phyloP scores from a whole-genome alignment of 2,888 invertebrate genomes.

The Andrena hattorfiana region DNA sequence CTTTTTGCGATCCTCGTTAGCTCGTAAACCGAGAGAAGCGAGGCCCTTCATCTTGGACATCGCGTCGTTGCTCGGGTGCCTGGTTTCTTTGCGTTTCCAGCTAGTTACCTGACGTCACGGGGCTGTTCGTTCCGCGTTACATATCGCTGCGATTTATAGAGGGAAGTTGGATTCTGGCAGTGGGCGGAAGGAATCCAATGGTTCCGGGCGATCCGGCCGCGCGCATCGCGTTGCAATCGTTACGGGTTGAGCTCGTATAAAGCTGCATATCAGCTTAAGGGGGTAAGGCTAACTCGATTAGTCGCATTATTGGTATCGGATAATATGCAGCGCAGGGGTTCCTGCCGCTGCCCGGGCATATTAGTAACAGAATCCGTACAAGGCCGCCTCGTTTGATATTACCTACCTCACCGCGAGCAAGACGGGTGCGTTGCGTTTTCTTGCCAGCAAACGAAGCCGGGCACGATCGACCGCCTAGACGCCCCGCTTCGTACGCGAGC shows the following conservation, averaged over 20 bases:
- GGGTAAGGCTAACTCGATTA: conserved; percentile 83
- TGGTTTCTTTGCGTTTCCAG: conserved; percentile 35
- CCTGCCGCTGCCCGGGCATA: conserved; percentile 78
- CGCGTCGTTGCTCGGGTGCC: neutral
- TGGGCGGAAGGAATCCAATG: neutral
- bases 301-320: conserved; percentile 85
- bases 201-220: conserved; percentile 12
- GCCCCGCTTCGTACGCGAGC: neutral
- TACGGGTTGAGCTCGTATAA: conserved; percentile 79
- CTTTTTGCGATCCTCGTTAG: conserved; percentile 61
- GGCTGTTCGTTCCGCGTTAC: conserved; percentile 23
- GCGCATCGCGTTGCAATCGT: conserved; percentile 62
- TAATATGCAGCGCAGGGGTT: conserved; percentile 85
- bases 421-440: conserved; percentile 51
- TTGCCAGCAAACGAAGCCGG: conserved; percentile 29
- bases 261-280: conserved; percentile 84
- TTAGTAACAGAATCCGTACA: conserved; percentile 85
- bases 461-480: conserved; percentile 30
- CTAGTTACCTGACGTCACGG: conserved; percentile 56
- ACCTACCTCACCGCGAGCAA: conserved; percentile 75
- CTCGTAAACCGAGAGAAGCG: conserved; percentile 55
- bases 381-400: conserved; percentile 84
- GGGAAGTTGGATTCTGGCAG: conserved; percentile 10
- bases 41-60: neutral
- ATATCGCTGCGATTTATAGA: conserved; percentile 47